phyloP scores from a whole-genome alignment of 2,888 invertebrate genomes.

The Agonopterix heracliana region DNA sequence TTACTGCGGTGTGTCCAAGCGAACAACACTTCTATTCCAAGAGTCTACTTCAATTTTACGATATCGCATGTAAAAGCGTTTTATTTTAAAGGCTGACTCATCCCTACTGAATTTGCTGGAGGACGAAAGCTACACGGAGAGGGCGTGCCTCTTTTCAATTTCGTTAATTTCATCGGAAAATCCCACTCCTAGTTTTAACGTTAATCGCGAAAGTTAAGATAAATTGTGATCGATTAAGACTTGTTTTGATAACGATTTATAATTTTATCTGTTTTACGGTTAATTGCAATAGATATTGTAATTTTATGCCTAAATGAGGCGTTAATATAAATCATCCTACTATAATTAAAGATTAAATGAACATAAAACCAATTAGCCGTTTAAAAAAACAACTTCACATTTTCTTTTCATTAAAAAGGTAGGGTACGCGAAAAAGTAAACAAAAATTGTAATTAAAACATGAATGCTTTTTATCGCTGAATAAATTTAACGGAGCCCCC shows the following conservation, averaged over 20 bases:
- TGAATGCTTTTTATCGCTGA: conserved; percentile 16
- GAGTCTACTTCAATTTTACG: not conserved
- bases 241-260: not conserved
- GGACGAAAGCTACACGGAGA: conserved; percentile 16
- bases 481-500: conserved; percentile 44
- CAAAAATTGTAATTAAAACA: not conserved
- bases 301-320: too few species aligned
- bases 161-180: conserved; percentile 12
- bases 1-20: too few species aligned
- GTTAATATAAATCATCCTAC: too few species aligned
- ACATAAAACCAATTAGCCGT: too few species aligned
- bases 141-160: conserved; percentile 24
- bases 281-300: too few species aligned
- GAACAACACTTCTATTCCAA: too few species aligned
- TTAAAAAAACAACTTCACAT: too few species aligned
- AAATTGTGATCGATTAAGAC: conserved; percentile 4
- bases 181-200: conserved; percentile 15
- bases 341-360: too few species aligned
- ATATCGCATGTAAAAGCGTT: not conserved
- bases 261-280: too few species aligned
- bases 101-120: conserved; percentile 1
- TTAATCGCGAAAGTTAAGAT: conserved; percentile 15
- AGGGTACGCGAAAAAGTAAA: not conserved
- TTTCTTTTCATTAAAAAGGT: too few species aligned
- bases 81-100: conserved; percentile 6